These are phyloP conservation scores for Sebastes itinus DNA, from an alignment of 2,797 vertebrate species.

Conservation along the genomic window DNA sequence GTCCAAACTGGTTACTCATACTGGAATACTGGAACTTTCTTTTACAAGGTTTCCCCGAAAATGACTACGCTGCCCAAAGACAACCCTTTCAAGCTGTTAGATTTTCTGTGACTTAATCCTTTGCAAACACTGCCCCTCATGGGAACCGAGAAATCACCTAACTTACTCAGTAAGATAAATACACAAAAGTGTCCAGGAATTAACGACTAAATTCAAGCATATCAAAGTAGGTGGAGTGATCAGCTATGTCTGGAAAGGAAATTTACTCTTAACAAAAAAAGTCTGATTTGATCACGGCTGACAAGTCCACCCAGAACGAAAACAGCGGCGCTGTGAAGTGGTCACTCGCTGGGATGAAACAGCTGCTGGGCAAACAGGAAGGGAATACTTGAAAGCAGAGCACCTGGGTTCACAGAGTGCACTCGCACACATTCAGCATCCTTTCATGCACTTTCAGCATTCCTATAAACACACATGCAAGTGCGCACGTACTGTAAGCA, in stretches of 20 bases:
- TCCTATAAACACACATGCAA: constrained; percentile 13
- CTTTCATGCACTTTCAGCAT: constrained; percentile 53
- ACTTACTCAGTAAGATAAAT: constrained; percentile 58
- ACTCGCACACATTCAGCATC: constrained; percentile 44
- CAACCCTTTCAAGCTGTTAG: constrained; percentile 55
- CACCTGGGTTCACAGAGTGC: constrained; percentile 64
- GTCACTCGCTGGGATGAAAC: constrained; percentile 64
- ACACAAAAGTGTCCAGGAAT: constrained; percentile 41
- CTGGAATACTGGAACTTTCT: constrained; percentile 8
- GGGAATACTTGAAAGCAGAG: constrained; percentile 64
- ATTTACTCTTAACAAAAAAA: constrained; percentile 60
- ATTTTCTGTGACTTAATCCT: constrained; percentile 56
- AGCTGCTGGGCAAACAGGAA: constrained; percentile 72
- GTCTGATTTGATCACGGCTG: constrained; percentile 67
- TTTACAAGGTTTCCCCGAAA: constrained; percentile 45
- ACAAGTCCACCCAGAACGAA: constrained; percentile 73
- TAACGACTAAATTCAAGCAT: constrained; percentile 53
- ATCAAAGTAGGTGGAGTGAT: constrained; percentile 63
- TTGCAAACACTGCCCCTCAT: constrained; percentile 55
- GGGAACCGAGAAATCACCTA: constrained; percentile 33
- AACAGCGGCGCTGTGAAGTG: constrained; percentile 72
- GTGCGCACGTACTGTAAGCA: neutral
- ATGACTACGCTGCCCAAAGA: constrained; percentile 35
- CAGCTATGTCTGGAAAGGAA: constrained; percentile 61
- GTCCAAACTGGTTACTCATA: neutral